Conservation (phyloP, 53 echinoderm and acorn worm genomes). For the Stichopus horrens region DNA sequence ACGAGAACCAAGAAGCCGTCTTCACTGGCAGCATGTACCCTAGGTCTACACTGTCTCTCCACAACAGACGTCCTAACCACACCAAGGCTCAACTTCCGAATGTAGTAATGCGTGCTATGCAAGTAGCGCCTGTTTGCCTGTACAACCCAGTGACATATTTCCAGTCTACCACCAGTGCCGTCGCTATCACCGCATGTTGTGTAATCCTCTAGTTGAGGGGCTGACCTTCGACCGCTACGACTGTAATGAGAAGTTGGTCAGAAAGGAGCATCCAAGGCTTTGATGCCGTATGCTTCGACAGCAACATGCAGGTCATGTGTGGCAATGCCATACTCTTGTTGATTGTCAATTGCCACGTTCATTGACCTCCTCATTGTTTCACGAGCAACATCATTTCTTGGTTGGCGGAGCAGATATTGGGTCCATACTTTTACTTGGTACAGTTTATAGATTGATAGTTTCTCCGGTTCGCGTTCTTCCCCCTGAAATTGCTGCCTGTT, state of each 20-base stretch:
- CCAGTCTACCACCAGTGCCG: conserved; percentile 56
- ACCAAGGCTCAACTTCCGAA: conserved; percentile 56
- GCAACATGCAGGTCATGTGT: conserved; percentile 66
- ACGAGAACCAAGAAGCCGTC: too few species aligned
- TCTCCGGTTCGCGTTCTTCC: conserved; percentile 40
- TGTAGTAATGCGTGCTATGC: conserved; percentile 60
- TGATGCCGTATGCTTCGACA: conserved; percentile 57
- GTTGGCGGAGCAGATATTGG: conserved; percentile 54
- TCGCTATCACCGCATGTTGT: conserved; percentile 54
- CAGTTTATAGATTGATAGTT: too few species aligned
- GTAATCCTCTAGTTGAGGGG: conserved; percentile 54
- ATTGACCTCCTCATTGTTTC: conserved; percentile 60
- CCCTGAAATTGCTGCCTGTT: conserved; percentile 59
- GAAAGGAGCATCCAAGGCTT: conserved; percentile 56
- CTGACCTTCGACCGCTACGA: conserved; percentile 57
- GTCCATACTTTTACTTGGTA: conserved; percentile 49
- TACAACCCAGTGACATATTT: too few species aligned
- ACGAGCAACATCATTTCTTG: conserved; percentile 52
- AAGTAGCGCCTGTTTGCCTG: too few species aligned
- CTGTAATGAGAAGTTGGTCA: conserved; percentile 55
- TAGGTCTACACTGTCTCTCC: conserved; percentile 60
- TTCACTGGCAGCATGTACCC: too few species aligned
- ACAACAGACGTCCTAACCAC: conserved; percentile 59
- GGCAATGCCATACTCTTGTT: conserved; percentile 50
- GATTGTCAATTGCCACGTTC: conserved; percentile 51